Percentiles rank a stretch among this genome's conserved stretches.
Evolutionary conservation across 2,797 vertebrate genomes (phyloP).

Genomic region (Acanthurus lineatus): DNA sequence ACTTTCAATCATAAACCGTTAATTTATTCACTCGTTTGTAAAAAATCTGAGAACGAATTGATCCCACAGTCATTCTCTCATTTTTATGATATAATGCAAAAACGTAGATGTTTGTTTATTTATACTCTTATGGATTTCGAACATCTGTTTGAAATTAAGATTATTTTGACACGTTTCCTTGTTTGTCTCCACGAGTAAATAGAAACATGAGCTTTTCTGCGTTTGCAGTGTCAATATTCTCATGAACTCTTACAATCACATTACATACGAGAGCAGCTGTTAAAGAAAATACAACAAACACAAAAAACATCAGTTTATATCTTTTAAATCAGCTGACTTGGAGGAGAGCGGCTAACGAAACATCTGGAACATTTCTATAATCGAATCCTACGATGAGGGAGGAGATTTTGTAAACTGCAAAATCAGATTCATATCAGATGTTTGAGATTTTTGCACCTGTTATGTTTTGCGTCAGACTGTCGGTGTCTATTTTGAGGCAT

Average conservation of each 20-base stretch:
- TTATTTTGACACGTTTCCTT: neutral
- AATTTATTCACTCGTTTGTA: no score
- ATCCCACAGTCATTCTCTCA: no score
- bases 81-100: no score
- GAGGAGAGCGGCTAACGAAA: conserved; percentile 5
- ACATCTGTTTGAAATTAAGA: neutral
- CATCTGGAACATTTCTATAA: neutral
- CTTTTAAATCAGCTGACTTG: conserved; percentile 30
- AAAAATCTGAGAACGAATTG: no score
- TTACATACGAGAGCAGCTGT: conserved; percentile 4
- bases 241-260: neutral
- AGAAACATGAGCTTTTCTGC: conserved; percentile 57
- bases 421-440: no score
- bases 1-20: no score
- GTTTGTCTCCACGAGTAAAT: neutral
- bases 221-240: conserved; percentile 9
- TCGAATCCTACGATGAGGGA: no score
- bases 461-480: neutral
- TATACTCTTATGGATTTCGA: neutral
- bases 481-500: neutral
- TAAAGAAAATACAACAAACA: conserved; percentile 25
- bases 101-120: no score
- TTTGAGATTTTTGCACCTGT: no score
- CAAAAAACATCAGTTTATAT: neutral
- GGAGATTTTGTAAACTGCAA: no score